These are phyloP conservation scores for Temnothorax nylanderi DNA, from an alignment of 1,140 invertebrate species.

Conservation along the genomic window DNA sequence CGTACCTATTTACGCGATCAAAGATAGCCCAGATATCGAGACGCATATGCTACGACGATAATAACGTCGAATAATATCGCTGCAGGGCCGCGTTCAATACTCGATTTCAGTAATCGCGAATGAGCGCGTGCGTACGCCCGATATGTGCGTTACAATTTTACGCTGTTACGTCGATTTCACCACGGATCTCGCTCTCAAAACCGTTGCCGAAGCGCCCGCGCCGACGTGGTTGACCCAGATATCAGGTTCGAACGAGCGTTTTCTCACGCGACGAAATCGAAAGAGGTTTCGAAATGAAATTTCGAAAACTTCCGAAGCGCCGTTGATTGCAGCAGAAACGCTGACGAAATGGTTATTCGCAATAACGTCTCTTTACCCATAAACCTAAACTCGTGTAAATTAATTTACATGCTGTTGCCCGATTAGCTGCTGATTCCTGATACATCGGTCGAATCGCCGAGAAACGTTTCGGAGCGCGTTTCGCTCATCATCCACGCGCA, in stretches of 20 bases:
- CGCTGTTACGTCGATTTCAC: conserved; percentile 25
- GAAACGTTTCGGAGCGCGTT: background rate
- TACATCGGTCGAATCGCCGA: background rate
- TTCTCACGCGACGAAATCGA: conserved; percentile 41
- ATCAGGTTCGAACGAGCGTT: conserved; percentile 29
- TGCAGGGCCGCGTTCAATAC: background rate
- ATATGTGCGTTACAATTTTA: conserved; percentile 11
- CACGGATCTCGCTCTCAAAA: conserved; percentile 25
- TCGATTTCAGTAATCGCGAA: conserved; percentile 19
- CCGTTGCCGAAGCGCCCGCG: background rate
- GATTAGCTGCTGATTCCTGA: background rate
- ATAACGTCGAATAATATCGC: conserved; percentile 21
- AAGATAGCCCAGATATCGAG: conserved; percentile 8
- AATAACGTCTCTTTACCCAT: background rate
- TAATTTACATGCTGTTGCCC: background rate
- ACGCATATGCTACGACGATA: background rate
- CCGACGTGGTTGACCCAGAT: conserved; percentile 33
- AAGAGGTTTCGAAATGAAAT: conserved; percentile 19
- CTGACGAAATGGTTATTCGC: background rate
- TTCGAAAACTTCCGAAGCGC: conserved; percentile 26
- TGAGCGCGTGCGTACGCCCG: background rate
- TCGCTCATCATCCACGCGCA: background rate
- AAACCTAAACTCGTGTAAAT: background rate
- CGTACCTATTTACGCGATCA: background rate
- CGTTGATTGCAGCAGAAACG: background rate